phyloP scores from a whole-genome alignment of 2,113 vertebrate species.

The Trichechus manatus region DNA sequence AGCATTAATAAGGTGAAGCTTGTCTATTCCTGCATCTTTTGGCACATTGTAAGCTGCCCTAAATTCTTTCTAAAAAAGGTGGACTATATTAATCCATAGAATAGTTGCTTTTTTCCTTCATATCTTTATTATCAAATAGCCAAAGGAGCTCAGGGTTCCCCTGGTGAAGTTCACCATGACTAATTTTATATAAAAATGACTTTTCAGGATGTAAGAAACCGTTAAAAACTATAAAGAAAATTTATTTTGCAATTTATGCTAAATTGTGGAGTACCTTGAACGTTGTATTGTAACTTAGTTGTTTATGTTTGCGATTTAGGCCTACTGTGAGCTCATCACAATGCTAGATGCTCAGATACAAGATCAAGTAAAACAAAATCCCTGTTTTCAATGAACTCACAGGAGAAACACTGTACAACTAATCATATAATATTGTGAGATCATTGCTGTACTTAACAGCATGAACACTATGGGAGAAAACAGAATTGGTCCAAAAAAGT shows the following conservation, averaged over 20 bases:
- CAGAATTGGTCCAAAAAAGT: neutral
- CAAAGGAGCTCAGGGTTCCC: neutral
- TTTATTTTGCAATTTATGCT: neutral
- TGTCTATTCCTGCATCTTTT: neutral
- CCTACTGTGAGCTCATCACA: neutral
- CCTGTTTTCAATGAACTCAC: neutral
- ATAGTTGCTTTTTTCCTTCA: neutral
- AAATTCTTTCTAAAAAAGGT: neutral
- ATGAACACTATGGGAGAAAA: neutral
- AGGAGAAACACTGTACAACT: neutral
- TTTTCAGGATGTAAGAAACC: neutral
- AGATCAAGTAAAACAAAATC: neutral
- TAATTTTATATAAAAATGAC: constrained; percentile 22
- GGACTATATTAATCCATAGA: neutral
- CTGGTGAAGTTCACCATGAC: neutral
- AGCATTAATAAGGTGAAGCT: neutral
- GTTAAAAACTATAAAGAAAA: neutral
- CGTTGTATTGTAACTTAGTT: neutral
- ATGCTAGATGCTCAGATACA: neutral
- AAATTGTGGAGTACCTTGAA: neutral
- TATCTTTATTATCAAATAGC: neutral
- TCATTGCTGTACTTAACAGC: neutral
- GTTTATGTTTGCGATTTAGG: neutral
- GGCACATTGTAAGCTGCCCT: neutral
- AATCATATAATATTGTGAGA: neutral